These are phyloP conservation scores for Aurelia sp. DNA, from an alignment of 30 jellyfish, hydroid and myxozoan species.

Conservation along the genomic window DNA sequence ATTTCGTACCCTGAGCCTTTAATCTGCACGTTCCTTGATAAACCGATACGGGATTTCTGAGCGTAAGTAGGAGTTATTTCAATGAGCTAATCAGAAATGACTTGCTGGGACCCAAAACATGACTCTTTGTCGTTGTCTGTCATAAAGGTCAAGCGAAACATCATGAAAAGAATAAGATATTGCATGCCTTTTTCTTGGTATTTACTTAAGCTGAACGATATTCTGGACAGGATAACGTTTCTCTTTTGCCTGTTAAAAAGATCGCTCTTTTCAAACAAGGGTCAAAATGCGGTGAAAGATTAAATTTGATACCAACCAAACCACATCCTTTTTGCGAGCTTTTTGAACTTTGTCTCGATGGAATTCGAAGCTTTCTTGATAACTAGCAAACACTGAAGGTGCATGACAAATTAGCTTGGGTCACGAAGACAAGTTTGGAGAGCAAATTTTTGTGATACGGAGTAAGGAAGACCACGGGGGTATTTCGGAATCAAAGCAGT, in stretches of 20 bases:
- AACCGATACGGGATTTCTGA: slow-evolving; percentile 3
- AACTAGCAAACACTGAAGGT: neutral
- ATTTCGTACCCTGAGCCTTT: no score
- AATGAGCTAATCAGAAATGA: slow-evolving; percentile 18
- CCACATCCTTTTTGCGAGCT: slow-evolving; percentile 34
- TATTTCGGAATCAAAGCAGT: no score
- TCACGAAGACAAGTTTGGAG: no score
- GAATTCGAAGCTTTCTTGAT: slow-evolving; percentile 12
- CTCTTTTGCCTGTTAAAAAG: slow-evolving; percentile 26
- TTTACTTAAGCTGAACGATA: slow-evolving; percentile 24
- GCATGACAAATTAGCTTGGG: no score
- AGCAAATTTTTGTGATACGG: no score
- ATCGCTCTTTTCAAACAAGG: slow-evolving; percentile 45
- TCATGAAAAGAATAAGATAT: slow-evolving; percentile 11
- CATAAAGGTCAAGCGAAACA: slow-evolving; percentile 30
- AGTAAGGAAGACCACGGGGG: no score
- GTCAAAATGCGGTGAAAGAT: slow-evolving; percentile 70
- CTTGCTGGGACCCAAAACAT: slow-evolving; percentile 21
- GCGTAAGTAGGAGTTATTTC: slow-evolving; percentile 35
- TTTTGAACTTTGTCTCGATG: slow-evolving; percentile 29
- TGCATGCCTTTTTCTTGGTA: slow-evolving; percentile 37
- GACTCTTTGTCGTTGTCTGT: slow-evolving; percentile 22
- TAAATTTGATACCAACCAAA: slow-evolving; percentile 51
- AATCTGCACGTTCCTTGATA: no score
- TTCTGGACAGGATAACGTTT: slow-evolving; percentile 37